Percentiles rank a stretch among this genome's conserved stretches.
These are phyloP conservation scores for Atherinosoma microstoma DNA, from an alignment of 2,797 vertebrate species.

Conservation along the genomic window DNA sequence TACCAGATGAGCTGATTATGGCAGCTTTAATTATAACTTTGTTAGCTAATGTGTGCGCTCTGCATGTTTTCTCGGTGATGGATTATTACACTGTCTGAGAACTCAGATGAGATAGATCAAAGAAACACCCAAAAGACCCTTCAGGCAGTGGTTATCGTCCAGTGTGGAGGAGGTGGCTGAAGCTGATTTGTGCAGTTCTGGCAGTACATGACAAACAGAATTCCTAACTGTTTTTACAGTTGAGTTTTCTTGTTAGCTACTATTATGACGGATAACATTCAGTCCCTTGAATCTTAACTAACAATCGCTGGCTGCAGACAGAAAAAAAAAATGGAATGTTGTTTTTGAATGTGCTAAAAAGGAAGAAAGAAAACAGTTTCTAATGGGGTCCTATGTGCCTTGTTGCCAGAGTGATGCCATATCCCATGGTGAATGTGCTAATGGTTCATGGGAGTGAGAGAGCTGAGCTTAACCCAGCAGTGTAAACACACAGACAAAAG, in stretches of 20 bases:
- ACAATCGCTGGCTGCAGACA: slow-evolving; percentile 40
- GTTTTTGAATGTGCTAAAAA: slow-evolving; percentile 75
- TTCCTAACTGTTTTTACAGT: slow-evolving; percentile 49
- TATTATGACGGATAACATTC: slow-evolving; percentile 42
- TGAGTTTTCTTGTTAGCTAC: slow-evolving; percentile 41
- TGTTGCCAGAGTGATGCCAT: slow-evolving; percentile 81
- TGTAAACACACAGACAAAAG: slow-evolving; percentile 84
- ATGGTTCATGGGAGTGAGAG: slow-evolving; percentile 80
- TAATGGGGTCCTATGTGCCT: slow-evolving; percentile 84
- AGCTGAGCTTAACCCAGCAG: slow-evolving; percentile 68
- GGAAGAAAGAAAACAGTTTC: slow-evolving; percentile 69
- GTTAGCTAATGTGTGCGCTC: slow-evolving; percentile 68
- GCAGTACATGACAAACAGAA: slow-evolving; percentile 52
- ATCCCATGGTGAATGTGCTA: slow-evolving; percentile 81
- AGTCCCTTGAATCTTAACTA: slow-evolving; percentile 53
- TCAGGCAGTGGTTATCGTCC: slow-evolving; percentile 47
- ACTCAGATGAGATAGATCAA: slow-evolving; percentile 69
- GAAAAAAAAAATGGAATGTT: slow-evolving; percentile 47
- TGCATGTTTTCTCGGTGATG: slow-evolving; percentile 60
- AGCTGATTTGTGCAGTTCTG: slow-evolving; percentile 42
- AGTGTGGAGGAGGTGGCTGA: slow-evolving; percentile 39
- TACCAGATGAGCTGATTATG: slow-evolving; percentile 78
- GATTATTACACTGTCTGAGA: slow-evolving; percentile 66
- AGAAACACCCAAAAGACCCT: slow-evolving; percentile 21
- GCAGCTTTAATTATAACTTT: slow-evolving; percentile 78